Base-by-base conservation (phyloP, 2,888 invertebrate species). In the Tachystola acroxantha region DNA sequence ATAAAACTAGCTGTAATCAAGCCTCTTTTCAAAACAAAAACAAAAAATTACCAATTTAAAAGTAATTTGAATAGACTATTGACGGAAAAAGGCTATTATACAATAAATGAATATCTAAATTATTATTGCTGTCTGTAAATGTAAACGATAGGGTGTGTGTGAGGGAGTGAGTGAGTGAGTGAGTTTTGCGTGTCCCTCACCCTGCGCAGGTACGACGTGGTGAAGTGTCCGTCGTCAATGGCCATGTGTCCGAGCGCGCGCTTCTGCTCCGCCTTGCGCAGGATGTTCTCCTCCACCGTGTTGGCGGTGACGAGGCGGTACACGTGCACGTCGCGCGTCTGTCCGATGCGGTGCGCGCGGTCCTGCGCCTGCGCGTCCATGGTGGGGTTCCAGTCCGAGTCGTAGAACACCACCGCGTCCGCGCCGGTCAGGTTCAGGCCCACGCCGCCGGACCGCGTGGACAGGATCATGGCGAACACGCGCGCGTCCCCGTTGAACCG, bases 381-480 rank as follows among this genome's bases (percentile, higher is more conserved):
- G 3, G 98, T 99, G 34, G 99, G 99, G 90, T 99, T 99, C 99
- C 98, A 99, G 86, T 99, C 98, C 45, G 97, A 98, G 88, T 99
- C 99, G 81, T 99, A 99, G 88, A 99, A 99, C 73, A 99, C 95
- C 53, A 99, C 99, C 57, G 97, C 96, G 87, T 99, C 99, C 29
- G 99, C 99, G 49, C 99, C 99, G 20, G 98, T 99, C 52, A 99
- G 89, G 89, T 99, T 99, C 32, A 99, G 96, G 37, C 99, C 99
- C 30, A 99, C 94, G 61, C 99, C 99, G 59, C 99, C 99, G 36
- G 97, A 97, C 40, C 99, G 91, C 33, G 99, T 99, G 2, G 99
- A 99, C 52, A 99, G 86, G 66, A 99, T 98, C 82, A 99, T 99
- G 61, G 94, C 96, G 86, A 99, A 99, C 57, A 99, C 95, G 52